Percentiles rank a stretch among this genome's conserved stretches.
Conservation (phyloP, 92 coral and sea anemone genomes). For the Zoanthus gigantus region DNA sequence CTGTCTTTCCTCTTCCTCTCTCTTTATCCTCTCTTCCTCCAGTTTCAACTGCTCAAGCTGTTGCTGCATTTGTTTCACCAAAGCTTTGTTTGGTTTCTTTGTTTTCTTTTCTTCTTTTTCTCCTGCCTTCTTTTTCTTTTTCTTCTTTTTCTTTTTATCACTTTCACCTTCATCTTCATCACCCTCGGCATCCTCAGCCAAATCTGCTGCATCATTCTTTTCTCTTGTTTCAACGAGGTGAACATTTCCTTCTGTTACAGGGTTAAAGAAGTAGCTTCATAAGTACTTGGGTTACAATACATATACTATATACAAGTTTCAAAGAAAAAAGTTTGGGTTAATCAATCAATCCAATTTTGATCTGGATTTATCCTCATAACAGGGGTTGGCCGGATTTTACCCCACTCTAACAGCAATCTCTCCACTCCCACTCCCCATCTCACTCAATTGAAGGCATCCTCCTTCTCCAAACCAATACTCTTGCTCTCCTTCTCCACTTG, state of each 20-base stretch:
- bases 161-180: constrained; percentile 80
- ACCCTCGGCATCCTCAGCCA: constrained; percentile 63
- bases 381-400: too few species aligned
- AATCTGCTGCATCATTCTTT: constrained; percentile 24
- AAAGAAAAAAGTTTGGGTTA: too few species aligned
- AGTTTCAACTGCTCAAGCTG: constrained; percentile 83
- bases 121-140: constrained; percentile 88
- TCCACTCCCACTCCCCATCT: too few species aligned
- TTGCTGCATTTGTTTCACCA: constrained; percentile 98
- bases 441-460: too few species aligned
- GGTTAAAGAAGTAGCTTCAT: neutral
- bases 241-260: constrained; percentile 12
- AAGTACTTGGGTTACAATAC: neutral
- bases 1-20: constrained; percentile 88
- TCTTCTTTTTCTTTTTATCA: constrained; percentile 87
- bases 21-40: constrained; percentile 82
- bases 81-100: constrained; percentile 91
- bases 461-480: too few species aligned
- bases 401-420: too few species aligned
- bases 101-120: constrained; percentile 90
- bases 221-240: constrained; percentile 27
- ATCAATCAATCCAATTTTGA: too few species aligned
- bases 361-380: too few species aligned
- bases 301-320: too few species aligned
- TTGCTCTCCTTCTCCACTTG: too few species aligned